Conservation (phyloP, 2,113 vertebrate genomes). For the Chunga burmeisteri region DNA sequence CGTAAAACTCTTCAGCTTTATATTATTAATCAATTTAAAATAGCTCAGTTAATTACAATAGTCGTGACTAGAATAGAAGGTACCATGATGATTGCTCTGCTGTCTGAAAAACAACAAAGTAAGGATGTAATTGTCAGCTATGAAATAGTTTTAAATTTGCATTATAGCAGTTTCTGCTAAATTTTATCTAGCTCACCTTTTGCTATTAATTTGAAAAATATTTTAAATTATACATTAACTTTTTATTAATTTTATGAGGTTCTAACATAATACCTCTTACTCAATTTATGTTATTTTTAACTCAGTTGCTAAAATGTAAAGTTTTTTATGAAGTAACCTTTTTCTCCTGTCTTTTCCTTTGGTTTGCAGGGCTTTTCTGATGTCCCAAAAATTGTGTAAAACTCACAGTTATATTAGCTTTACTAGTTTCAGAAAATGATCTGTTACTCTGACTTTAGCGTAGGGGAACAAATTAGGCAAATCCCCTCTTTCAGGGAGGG, state of each 20-base stretch:
- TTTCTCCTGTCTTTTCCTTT: neutral
- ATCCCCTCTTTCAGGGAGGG: neutral
- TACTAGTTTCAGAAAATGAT: neutral
- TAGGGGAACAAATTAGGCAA: neutral
- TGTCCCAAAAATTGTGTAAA: neutral
- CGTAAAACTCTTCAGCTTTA: neutral
- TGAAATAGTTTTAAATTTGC: neutral
- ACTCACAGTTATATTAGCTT: neutral
- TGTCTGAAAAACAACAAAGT: neutral
- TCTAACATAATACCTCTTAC: neutral
- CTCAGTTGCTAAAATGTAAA: neutral
- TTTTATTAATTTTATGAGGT: neutral
- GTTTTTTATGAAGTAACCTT: neutral
- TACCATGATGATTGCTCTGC: neutral
- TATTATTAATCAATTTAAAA: conserved; percentile 2
- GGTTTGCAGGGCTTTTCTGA: neutral
- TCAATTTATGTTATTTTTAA: neutral
- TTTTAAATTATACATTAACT: neutral
- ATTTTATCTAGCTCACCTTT: neutral
- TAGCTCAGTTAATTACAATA: neutral
- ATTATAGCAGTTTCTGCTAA: neutral
- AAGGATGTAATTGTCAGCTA: neutral
- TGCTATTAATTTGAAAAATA: neutral
- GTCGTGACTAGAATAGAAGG: neutral
- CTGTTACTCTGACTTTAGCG: neutral